These are phyloP conservation scores for Teleogryllus occipitalis DNA, from an alignment of 1,140 invertebrate species.

Conservation along the genomic window DNA sequence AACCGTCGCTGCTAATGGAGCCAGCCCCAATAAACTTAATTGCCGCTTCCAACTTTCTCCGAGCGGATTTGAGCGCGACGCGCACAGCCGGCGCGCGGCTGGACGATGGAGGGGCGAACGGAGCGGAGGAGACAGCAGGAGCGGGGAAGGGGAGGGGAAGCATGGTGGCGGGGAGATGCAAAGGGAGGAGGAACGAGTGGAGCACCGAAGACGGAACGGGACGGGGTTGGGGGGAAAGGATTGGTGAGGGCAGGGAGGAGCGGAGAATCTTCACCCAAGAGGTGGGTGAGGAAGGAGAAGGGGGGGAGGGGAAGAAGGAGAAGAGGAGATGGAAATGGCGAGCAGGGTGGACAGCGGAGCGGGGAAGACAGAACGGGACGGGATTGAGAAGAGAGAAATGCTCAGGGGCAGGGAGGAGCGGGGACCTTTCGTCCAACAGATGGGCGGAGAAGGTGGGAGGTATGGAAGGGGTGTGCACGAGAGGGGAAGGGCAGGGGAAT, in stretches of 20 bases:
- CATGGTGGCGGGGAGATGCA: background rate
- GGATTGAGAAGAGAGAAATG: slow-evolving; percentile 2
- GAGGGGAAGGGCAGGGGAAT: slow-evolving; percentile 9
- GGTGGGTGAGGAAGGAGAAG: background rate
- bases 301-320: background rate
- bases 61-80: too few species aligned
- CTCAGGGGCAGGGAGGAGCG: too few species aligned
- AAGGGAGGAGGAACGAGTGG: slow-evolving; percentile 13
- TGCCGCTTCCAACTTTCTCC: too few species aligned
- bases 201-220: slow-evolving; percentile 13
- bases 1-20: too few species aligned
- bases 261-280: slow-evolving; percentile 14
- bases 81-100: too few species aligned
- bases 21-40: too few species aligned
- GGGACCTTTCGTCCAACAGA: too few species aligned
- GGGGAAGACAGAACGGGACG: background rate
- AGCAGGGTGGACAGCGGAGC: background rate
- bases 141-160: background rate
- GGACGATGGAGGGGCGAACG: background rate
- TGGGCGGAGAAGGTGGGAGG: background rate
- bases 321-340: background rate
- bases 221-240: background rate
- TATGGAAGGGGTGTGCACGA: background rate
- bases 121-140: slow-evolving; percentile 7
- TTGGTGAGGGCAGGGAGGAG: background rate